Base-by-base conservation (phyloP, 2,888 invertebrate genomes). In the Panorpa germanica region DNA sequence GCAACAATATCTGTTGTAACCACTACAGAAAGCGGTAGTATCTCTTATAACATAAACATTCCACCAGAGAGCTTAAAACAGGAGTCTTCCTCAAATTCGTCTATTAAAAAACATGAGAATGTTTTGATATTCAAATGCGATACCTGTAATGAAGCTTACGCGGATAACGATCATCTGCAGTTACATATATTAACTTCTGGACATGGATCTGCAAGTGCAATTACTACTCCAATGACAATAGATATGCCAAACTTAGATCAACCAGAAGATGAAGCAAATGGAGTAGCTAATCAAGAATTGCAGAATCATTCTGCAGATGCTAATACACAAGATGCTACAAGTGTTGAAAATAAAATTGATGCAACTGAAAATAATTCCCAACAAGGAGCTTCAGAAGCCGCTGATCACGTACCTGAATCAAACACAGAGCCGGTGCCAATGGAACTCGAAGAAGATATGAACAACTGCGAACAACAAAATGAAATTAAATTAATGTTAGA, bases 401-500 rank as follows among this genome's bases (percentile, higher is more conserved):
- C 10, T 27, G 18, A 18, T 26, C 39, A 41, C 27, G 36, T 34
- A 30, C 39, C 38, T 20, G 37, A 38, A 10, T 39, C 35, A 6
- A 39, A 35, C 25, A 40, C 38, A 3, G 44, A 44, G 33, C 53
- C 52, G 32, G 52, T 53, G 14, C 44, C 53, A 31, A 53, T 55
- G 55, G 55, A 55, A 35, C 34, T 55, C 29, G n/a, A n/a, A n/a
- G 54, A 55, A 34, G 51, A 53, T 17, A 51, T 55, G 48, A 55
- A 55, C 38, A 51, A 55, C 4, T 52, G 53, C 34, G 54, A 52
- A 3, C 55, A 55, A 29, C 45, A 51, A 11, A 50, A 53, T 16
- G 54, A 55, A 44, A 55, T 55, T 18, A 55, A 55, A 41, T 55
- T 55, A 23, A 55, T 55, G 36, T 44, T 55, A 16, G 55, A 55